phyloP scores from a whole-genome alignment of 2,113 vertebrate species.

The Alethe diademata region DNA sequence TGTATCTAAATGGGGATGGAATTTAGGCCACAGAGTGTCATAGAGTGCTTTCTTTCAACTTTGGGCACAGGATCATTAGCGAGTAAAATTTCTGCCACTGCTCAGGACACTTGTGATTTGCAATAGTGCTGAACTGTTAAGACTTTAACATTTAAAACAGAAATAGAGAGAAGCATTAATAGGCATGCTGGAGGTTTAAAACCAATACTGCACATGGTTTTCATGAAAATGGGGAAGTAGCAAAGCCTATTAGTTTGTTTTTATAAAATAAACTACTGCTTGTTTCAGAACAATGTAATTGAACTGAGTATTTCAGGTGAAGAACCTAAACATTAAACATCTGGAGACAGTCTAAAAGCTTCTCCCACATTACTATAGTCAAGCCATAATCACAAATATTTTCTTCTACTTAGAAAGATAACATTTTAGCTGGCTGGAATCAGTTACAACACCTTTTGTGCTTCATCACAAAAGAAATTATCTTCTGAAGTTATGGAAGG shows the following conservation, averaged over 20 bases:
- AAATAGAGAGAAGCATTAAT: background rate
- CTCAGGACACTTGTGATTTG: background rate
- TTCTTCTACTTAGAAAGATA: background rate
- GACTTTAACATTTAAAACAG: background rate
- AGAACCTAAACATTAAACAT: background rate
- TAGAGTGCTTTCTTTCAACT: background rate
- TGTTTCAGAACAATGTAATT: background rate
- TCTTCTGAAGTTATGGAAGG: background rate
- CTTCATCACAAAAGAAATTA: background rate
- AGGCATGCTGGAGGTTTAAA: background rate
- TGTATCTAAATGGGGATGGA: background rate
- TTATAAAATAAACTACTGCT: background rate
- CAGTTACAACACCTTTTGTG: background rate
- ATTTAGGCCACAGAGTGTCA: background rate
- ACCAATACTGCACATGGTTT: background rate
- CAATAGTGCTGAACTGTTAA: background rate
- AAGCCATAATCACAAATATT: background rate
- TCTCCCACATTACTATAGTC: background rate
- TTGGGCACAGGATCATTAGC: background rate
- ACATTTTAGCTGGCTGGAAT: background rate
- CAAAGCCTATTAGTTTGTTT: background rate
- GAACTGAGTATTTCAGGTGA: background rate
- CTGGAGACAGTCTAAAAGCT: background rate
- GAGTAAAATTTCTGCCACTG: background rate
- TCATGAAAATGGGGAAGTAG: background rate